Evolutionary conservation across 2,113 vertebrate species (phyloP).

Genomic region (Scortum barcoo): DNA sequence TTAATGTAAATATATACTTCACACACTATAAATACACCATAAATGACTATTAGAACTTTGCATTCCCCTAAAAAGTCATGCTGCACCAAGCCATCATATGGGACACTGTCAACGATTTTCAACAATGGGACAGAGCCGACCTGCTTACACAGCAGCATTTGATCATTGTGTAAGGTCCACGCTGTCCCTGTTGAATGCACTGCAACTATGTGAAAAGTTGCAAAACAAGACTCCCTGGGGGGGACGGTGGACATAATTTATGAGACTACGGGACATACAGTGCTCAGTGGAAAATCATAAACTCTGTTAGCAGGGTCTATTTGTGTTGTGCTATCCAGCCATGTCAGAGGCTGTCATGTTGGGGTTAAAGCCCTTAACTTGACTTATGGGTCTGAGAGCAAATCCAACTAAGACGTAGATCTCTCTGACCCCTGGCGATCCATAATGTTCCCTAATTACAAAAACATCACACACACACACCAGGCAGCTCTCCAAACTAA

Average conservation of each 20-base stretch:
- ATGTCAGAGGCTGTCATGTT: constrained; percentile 7
- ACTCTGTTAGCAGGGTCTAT: not conserved
- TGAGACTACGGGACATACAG: not conserved
- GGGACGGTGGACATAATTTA: not conserved
- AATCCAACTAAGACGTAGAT: not conserved
- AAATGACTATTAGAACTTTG: not conserved
- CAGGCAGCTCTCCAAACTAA: not conserved
- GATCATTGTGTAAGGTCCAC: not conserved
- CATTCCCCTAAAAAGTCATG: not conserved
- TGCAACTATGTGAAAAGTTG: not conserved
- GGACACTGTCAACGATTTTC: not conserved
- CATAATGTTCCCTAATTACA: not conserved
- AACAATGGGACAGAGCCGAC: not conserved
- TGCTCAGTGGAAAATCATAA: not conserved
- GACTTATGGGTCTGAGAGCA: constrained; percentile 35
- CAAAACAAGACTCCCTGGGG: constrained; percentile 1
- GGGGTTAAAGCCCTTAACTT: constrained; percentile 18
- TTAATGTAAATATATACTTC: no score
- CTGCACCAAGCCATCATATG: not conserved
- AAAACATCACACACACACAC: not conserved
- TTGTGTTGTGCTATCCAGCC: not conserved
- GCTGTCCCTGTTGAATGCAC: not conserved
- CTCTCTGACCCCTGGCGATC: not conserved
- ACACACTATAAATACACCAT: not conserved
- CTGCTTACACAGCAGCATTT: no score